Evolutionary conservation across 1,140 invertebrate species (phyloP).

Genomic region (Cylas formicarius): DNA sequence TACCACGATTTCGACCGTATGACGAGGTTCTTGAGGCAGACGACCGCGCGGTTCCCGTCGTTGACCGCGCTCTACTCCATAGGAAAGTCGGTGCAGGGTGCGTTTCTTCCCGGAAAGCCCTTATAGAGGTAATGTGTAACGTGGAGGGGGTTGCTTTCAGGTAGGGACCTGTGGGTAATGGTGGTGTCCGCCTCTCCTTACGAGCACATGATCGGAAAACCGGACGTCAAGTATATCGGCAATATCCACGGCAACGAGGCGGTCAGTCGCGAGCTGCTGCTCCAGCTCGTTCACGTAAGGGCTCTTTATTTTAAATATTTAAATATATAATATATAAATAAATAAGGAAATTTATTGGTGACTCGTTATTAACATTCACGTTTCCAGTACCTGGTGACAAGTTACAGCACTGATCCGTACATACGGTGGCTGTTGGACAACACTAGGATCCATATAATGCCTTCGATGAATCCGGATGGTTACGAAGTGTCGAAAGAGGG

Average conservation of each 20-base stretch:
- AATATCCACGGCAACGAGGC: constrained; percentile 91
- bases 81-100: constrained; percentile 87
- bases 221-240: constrained; percentile 86
- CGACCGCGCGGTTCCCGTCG: constrained; percentile 72
- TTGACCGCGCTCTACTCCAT: constrained; percentile 86
- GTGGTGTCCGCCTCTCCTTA: constrained; percentile 83
- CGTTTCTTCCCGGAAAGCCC: constrained; percentile 9
- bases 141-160: constrained; percentile 42
- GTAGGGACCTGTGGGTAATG: constrained; percentile 90
- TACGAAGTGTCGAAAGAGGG: constrained; percentile 83
- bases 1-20: constrained; percentile 88
- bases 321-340: constrained; percentile 7
- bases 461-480: constrained; percentile 89
- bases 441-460: constrained; percentile 85
- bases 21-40: constrained; percentile 71
- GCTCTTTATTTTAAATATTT: not conserved
- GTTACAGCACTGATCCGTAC: constrained; percentile 71
- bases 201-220: constrained; percentile 86
- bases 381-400: constrained; percentile 71
- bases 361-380: constrained; percentile 10
- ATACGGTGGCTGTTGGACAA: constrained; percentile 82
- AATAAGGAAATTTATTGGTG: constrained; percentile 8
- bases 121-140: constrained; percentile 8
- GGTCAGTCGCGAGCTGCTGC: constrained; percentile 77
- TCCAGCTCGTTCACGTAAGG: constrained; percentile 77